Evolutionary conservation across 2,797 vertebrate genomes (phyloP), one percentile per base, ranked within the genome.

Genomic region (Synanceia verrucosa): DNA sequence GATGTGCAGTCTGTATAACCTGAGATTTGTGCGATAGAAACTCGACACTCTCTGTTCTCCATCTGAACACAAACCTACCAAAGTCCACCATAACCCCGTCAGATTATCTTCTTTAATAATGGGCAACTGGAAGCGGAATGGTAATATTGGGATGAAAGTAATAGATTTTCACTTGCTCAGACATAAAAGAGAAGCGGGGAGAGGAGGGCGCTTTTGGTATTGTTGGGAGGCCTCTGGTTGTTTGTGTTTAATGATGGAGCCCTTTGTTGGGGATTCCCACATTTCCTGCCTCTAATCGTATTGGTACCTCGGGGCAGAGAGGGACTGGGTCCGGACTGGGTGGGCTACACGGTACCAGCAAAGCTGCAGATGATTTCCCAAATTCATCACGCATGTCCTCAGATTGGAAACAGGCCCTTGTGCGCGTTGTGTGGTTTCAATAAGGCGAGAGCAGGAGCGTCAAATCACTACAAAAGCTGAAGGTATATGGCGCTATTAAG

Each of bases 321-420:
- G 60, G 76, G 73, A 59, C 62, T 24, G 81, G 79, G 76, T 76
- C 86, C 90, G 79, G 90, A 55, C 86, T 94, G 93, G 93, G 93
- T 94, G 94, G 93, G 90, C 93, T 83, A 34, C 58, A 81, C 67
- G 73, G 85, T 82, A 89, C 87, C 89, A 81, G 83, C 79, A 85
- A 90, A 91, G 88, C 91, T 92, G 92, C 87, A 89, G 78, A 92
- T 90, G 87, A 94, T 94, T 94, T 91, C 72, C 81, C 82, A 93
- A 94, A 94, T 94, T 88, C 91, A 92, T 92, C 93, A 89, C 86
- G 90, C 91, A 94, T 94, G 93, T 92, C 86, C 37, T 78, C 62
- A 88, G 90, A 94, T 94, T 94, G 91, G 83, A 94, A 95, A 88
- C 94, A 95, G 93, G 76, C 88, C 76, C n/a, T 2, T 65, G 47